Percentiles rank a stretch among this genome's conserved stretches.
Conservation (phyloP, 2,113 vertebrate species). For the Heptranchias perlo region DNA sequence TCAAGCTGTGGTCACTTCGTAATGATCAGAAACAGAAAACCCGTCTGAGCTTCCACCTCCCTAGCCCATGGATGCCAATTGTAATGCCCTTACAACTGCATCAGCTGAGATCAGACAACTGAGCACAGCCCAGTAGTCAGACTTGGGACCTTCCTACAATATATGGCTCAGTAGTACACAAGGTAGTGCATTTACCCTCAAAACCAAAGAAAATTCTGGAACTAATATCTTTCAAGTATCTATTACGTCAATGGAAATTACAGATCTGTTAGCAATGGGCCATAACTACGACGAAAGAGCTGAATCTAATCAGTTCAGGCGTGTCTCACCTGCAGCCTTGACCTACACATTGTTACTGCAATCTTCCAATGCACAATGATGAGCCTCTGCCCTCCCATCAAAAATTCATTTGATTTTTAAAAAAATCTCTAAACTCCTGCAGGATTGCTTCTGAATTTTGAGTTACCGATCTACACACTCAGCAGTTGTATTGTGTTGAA, state of each 20-base stretch:
- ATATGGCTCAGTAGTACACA: no score
- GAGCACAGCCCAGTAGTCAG: not conserved
- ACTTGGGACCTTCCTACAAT: no score
- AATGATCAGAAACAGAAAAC: not conserved
- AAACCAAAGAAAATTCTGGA: not conserved
- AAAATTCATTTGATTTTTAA: not conserved
- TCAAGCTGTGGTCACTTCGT: no score
- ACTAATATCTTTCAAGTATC: not conserved
- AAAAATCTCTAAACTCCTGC: not conserved
- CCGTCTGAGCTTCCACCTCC: not conserved
- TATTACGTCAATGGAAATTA: not conserved
- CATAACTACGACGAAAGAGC: not conserved
- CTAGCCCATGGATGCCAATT: not conserved
- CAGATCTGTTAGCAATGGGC: not conserved
- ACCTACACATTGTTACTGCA: not conserved
- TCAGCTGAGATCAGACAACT: not conserved
- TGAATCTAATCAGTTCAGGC: not conserved
- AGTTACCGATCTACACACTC: not conserved
- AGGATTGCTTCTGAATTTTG: not conserved
- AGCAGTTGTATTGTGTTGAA: not conserved
- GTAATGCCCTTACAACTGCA: not conserved
- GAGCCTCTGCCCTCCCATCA: not conserved
- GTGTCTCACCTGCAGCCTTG: not conserved
- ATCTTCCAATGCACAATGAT: not conserved
- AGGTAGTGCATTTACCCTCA: not conserved